phyloP scores from a whole-genome alignment of 2,797 vertebrate genomes.

The Pyrocephalus nanus region DNA sequence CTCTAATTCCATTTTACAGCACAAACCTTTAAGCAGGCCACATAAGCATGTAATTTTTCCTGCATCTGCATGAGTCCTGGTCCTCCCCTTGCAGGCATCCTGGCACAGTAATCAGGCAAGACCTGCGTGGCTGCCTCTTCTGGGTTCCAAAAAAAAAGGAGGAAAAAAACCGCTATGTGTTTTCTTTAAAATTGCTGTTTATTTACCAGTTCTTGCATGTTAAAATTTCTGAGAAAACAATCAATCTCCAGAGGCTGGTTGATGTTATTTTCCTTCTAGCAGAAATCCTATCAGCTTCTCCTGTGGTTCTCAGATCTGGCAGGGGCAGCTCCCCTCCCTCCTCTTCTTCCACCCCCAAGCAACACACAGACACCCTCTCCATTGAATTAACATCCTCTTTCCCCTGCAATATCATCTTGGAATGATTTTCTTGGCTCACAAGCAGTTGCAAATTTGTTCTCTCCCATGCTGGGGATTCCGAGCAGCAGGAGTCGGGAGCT shows the following conservation, averaged over 20 bases:
- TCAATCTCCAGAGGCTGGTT: neutral
- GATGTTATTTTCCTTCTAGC: constrained; percentile 9
- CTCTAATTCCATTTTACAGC: neutral
- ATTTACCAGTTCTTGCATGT: constrained; percentile 13
- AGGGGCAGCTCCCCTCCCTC: neutral
- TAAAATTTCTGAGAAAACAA: constrained; percentile 33
- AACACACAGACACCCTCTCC: neutral
- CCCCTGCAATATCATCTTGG: neutral
- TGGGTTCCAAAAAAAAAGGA: neutral
- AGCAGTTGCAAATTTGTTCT: neutral
- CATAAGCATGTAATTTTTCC: neutral
- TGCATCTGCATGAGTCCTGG: neutral
- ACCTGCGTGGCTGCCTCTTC: neutral
- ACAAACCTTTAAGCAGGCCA: neutral
- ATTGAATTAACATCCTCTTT: neutral
- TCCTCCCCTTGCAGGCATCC: neutral
- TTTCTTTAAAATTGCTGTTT: neutral
- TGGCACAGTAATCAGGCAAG: neutral
- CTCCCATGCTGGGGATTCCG: neutral
- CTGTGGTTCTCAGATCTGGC: neutral
- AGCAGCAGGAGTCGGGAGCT: neutral
- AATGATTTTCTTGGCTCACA: neutral
- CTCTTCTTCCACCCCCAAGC: neutral
- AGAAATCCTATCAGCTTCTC: constrained; percentile 2
- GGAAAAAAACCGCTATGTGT: neutral